Percentiles rank a stretch among this genome's conserved stretches.
Conservation (phyloP, 1,140 invertebrate species). For the Rhopalosiphum padi region DNA sequence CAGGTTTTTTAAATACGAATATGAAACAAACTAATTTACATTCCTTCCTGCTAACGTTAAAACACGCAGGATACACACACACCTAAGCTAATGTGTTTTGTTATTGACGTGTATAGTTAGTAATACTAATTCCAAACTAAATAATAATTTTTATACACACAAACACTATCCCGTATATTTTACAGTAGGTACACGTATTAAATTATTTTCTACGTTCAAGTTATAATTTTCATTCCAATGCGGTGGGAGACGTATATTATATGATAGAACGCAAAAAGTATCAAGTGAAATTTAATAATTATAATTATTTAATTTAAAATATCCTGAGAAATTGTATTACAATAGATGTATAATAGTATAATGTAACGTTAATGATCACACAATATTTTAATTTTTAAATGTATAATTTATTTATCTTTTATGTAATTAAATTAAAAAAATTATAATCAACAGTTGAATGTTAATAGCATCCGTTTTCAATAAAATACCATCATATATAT, state of each 20-base stretch:
- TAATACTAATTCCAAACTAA: constrained; percentile 41
- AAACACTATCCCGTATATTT: not conserved
- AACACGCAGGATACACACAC: constrained; percentile 17
- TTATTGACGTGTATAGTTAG: constrained; percentile 28
- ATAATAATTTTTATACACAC: not conserved
- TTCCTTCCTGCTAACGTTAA: constrained; percentile 38
- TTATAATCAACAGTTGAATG: too few species aligned
- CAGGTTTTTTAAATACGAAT: constrained; percentile 13
- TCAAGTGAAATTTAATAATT: not conserved
- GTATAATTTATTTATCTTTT: too few species aligned
- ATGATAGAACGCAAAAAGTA: not conserved
- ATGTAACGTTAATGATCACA: not conserved
- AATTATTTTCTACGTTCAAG: not conserved
- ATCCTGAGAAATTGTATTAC: not conserved
- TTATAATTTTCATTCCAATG: constrained; percentile 6
- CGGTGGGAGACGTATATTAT: not conserved
- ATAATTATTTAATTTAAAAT: not conserved
- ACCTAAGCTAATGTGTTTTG: constrained; percentile 18
- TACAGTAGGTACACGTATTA: constrained; percentile 7
- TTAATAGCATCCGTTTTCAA: too few species aligned
- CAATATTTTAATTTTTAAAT: not conserved
- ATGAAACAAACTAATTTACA: constrained; percentile 33
- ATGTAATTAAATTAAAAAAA: too few species aligned
- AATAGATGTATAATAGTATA: not conserved
- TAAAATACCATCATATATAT: too few species aligned